Percentiles rank a stretch among this genome's conserved stretches.
Conservation (phyloP, 2,888 invertebrate genomes). For the Acanthosoma haemorrhoidale region DNA sequence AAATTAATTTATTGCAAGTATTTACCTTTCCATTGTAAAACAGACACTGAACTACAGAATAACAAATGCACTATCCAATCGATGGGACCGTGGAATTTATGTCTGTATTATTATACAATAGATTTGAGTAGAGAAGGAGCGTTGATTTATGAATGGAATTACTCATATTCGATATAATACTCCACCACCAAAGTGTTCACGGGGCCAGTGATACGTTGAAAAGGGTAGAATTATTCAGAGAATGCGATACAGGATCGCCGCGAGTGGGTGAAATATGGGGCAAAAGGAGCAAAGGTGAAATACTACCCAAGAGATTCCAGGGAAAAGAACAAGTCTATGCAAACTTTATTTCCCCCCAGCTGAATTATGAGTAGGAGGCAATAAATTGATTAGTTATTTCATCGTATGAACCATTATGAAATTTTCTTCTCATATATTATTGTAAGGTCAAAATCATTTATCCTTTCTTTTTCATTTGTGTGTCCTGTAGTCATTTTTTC, state of each 20-base stretch:
- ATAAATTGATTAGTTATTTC: neutral
- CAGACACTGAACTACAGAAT: too few relatives aligned
- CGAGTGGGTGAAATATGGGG: neutral
- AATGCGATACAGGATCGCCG: slow-evolving; percentile 5
- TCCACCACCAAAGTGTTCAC: neutral
- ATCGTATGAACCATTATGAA: too few relatives aligned
- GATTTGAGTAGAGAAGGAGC: neutral
- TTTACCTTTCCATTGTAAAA: too few relatives aligned
- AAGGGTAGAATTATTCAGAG: slow-evolving; percentile 5
- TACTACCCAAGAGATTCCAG: neutral
- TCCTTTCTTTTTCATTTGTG: too few relatives aligned
- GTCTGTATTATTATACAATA: neutral
- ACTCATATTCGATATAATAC: neutral
- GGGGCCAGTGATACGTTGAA: neutral
- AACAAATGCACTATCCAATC: too few relatives aligned
- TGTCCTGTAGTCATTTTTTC: too few relatives aligned
- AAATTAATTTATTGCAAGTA: too few relatives aligned
- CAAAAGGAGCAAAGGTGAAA: neutral
- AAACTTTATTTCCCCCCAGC: neutral
- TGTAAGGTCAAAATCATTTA: too few relatives aligned
- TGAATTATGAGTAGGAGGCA: neutral
- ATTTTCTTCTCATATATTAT: too few relatives aligned
- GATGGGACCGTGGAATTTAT: too few relatives aligned
- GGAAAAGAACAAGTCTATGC: too few relatives aligned
- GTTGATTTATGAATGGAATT: slow-evolving; percentile 1